These are phyloP conservation scores for Phaedon cochleariae DNA, from an alignment of 2,888 invertebrate species.

Conservation along the genomic window DNA sequence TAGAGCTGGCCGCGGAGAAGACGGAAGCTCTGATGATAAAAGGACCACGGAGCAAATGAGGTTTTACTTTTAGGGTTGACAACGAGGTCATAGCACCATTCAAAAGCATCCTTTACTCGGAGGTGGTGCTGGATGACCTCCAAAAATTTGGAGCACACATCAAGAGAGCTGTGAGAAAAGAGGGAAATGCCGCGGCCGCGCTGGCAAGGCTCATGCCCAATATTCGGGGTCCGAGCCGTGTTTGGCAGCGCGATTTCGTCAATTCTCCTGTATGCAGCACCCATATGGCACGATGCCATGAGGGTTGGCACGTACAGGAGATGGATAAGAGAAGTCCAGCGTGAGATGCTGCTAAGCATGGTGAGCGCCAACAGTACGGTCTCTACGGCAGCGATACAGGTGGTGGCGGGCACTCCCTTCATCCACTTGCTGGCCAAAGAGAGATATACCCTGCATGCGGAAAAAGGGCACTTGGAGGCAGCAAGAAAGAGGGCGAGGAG, in stretches of 20 bases:
- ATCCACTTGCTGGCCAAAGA: not conserved
- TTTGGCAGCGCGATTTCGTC: slow-evolving; percentile 19
- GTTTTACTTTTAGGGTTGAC: not conserved
- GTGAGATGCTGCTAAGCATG: slow-evolving; percentile 8
- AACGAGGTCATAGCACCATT: too few species aligned
- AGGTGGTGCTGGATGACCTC: slow-evolving; percentile 12
- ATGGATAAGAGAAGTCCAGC: not conserved
- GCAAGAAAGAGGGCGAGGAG: not conserved
- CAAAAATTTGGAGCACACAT: slow-evolving; percentile 4
- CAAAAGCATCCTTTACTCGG: slow-evolving; percentile 13
- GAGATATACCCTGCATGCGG: not conserved
- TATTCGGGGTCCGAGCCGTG: slow-evolving; percentile 22
- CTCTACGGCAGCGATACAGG: slow-evolving; percentile 19
- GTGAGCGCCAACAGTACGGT: slow-evolving; percentile 26
- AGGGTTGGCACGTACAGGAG: not conserved
- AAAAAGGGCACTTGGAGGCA: not conserved
- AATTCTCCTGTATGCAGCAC: slow-evolving; percentile 31
- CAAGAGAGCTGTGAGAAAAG: not conserved
- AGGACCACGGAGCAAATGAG: not conserved
- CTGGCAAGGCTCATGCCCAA: too few species aligned
- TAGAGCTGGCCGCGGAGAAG: slow-evolving; percentile 20
- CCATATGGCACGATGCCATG: too few species aligned
- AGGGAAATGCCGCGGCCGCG: too few species aligned
- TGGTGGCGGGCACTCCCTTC: slow-evolving; percentile 10
- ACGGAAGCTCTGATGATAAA: slow-evolving; percentile 12